Conservation (phyloP, 2,113 vertebrate genomes). For the Laticauda laticaudata region DNA sequence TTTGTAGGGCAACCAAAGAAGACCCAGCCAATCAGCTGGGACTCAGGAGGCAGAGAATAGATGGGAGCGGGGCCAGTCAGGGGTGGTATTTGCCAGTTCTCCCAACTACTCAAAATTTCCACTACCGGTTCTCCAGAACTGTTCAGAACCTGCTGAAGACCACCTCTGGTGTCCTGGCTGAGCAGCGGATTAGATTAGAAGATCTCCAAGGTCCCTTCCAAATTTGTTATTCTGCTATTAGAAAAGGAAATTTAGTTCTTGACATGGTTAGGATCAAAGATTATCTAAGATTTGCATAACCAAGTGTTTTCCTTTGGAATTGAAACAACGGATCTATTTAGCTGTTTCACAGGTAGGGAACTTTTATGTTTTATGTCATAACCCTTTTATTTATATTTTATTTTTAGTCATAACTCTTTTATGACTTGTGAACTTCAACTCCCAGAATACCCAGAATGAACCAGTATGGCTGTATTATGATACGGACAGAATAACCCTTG, state of each 20-base stretch:
- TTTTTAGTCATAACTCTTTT: background rate
- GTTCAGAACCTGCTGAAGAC: too few relatives aligned
- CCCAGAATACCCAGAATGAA: background rate
- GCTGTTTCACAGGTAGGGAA: background rate
- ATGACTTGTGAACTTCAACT: background rate
- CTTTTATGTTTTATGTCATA: background rate
- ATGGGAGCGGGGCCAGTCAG: too few relatives aligned
- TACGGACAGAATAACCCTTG: too few relatives aligned
- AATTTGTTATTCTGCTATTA: background rate
- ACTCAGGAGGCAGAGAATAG: too few relatives aligned
- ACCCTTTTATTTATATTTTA: background rate
- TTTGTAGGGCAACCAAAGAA: too few relatives aligned
- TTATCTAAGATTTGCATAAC: background rate
- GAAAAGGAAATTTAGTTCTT: background rate
- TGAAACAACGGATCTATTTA: background rate
- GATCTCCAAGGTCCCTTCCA: background rate
- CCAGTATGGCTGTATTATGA: too few relatives aligned
- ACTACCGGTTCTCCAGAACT: too few relatives aligned
- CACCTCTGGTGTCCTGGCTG: background rate
- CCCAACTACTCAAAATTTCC: too few relatives aligned
- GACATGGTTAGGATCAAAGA: background rate
- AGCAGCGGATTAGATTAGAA: background rate
- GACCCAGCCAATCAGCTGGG: too few relatives aligned
- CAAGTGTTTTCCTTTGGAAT: background rate
- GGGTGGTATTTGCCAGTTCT: too few relatives aligned